phyloP scores from a whole-genome alignment of 2,113 vertebrate species.

The Agapornis roseicollis region DNA sequence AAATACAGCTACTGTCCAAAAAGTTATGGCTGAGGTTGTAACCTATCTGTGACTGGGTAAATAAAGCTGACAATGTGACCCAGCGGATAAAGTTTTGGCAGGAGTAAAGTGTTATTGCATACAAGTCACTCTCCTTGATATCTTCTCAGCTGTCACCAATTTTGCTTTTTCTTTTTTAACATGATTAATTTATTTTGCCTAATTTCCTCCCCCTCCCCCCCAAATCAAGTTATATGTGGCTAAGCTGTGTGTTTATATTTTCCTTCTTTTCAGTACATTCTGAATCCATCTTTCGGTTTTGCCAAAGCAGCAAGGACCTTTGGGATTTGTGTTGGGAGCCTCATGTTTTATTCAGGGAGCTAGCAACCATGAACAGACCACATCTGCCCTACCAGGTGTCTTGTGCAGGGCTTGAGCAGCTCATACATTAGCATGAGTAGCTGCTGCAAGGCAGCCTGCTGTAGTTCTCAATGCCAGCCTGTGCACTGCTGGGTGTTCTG shows the following conservation, averaged over 20 bases:
- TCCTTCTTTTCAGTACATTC: background rate
- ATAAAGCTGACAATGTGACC: background rate
- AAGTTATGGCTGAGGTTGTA: background rate
- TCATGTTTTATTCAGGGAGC: fast-evolving
- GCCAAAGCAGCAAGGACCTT: background rate
- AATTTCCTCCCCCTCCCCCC: no score
- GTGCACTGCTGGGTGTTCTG: background rate
- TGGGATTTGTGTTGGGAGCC: background rate
- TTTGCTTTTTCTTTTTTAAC: background rate
- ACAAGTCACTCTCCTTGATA: background rate
- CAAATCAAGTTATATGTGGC: background rate
- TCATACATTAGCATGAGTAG: fast-evolving
- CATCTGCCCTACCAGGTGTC: background rate
- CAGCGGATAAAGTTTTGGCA: background rate
- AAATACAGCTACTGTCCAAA: background rate
- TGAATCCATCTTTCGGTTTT: background rate
- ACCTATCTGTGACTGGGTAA: background rate
- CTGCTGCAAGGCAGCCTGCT: background rate
- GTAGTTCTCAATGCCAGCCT: background rate
- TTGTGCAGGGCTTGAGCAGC: background rate
- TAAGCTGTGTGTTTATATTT: background rate
- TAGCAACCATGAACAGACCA: background rate
- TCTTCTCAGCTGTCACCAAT: background rate
- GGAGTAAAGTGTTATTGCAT: background rate
- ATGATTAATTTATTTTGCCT: background rate